Conservation (phyloP, 2,797 vertebrate genomes). For the Cryptoblepharus egeriae region DNA sequence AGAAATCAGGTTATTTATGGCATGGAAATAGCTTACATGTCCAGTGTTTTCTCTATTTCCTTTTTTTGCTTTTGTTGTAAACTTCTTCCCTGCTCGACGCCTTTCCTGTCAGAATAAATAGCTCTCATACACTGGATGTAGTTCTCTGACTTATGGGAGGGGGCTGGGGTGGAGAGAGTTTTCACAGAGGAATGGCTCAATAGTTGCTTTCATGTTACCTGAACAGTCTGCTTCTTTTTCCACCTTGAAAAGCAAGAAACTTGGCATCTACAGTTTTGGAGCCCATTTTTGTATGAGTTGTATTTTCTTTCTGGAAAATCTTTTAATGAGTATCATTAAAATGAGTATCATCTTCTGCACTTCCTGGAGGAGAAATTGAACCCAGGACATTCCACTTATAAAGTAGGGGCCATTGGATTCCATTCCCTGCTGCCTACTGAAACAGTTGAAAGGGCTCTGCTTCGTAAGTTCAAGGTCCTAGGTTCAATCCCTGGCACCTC, state of each 20-base stretch:
- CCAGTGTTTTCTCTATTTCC: slow-evolving; percentile 62
- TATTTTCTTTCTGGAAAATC: no score
- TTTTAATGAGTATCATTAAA: no score
- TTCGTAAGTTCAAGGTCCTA: no score
- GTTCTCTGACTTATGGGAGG: slow-evolving; percentile 63
- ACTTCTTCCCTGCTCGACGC: slow-evolving; percentile 48
- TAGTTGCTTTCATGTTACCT: slow-evolving; percentile 56
- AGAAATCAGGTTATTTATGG: background rate
- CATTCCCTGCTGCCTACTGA: no score
- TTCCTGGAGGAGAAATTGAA: no score
- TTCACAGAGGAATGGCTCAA: slow-evolving; percentile 58
- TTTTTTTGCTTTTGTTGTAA: slow-evolving; percentile 55
- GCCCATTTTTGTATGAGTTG: no score
- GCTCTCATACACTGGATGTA: slow-evolving; percentile 61
- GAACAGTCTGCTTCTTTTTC: slow-evolving; percentile 54
- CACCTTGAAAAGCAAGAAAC: slow-evolving; percentile 43
- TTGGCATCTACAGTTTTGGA: no score
- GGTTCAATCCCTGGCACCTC: no score
- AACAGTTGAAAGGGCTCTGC: no score
- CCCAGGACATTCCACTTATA: no score
- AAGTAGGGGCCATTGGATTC: no score
- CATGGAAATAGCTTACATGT: slow-evolving; percentile 52
- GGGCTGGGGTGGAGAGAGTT: background rate
- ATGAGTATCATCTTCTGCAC: no score
- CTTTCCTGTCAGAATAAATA: slow-evolving; percentile 68